A percentile compares a stretch with the other conserved stretches of the same genome.
Evolutionary conservation across 2,888 invertebrate species (phyloP).

Genomic region (Augiades crinisus): DNA sequence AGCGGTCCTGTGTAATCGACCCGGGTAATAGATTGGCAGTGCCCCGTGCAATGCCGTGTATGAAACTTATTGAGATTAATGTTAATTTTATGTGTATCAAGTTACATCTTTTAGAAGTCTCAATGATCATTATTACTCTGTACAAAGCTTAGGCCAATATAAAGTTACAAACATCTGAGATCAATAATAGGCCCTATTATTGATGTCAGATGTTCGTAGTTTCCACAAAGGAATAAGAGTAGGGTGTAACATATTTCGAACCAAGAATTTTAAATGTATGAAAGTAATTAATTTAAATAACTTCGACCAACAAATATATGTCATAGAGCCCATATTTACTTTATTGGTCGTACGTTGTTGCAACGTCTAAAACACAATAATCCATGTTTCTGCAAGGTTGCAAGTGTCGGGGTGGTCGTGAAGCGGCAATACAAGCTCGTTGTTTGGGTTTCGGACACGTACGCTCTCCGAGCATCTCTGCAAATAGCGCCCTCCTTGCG

Average conservation of each 20-base stretch:
- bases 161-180: no score
- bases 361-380: no score
- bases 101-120: neutral
- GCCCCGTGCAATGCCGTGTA: constrained; percentile 4
- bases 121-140: neutral
- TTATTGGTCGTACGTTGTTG: no score
- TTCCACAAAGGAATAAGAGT: no score
- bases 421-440: neutral
- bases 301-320: no score
- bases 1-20: no score
- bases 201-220: no score
- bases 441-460: constrained; percentile 21
- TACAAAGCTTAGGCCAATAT: neutral
- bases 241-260: no score
- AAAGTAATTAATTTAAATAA: no score
- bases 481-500: neutral
- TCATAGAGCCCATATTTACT: no score
- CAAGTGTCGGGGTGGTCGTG: neutral
- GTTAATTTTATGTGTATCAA: constrained; percentile 16
- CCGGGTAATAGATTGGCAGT: constrained; percentile 17
- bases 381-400: neutral
- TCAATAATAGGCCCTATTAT: no score
- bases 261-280: no score
- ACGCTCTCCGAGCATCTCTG: neutral
- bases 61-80: constrained; percentile 14